These are phyloP conservation scores for Anas bahamensis DNA, from an alignment of 2,797 vertebrate species.

Conservation along the genomic window DNA sequence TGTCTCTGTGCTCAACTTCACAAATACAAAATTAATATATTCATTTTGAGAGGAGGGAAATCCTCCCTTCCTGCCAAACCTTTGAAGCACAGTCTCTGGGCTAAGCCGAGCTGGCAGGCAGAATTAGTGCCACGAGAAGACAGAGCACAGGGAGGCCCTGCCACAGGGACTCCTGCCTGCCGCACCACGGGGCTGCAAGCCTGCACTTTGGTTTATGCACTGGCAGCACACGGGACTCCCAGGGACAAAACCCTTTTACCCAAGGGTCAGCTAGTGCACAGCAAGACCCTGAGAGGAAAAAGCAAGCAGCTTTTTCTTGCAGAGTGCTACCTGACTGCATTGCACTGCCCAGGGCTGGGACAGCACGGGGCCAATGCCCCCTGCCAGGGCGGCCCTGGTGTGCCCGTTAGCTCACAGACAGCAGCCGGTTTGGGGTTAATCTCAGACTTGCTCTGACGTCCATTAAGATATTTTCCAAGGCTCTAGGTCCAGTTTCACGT, in stretches of 20 bases:
- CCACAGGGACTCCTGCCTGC: not conserved
- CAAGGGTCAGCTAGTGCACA: slow-evolving; percentile 20
- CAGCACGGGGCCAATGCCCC: not conserved
- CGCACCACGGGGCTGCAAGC: not conserved
- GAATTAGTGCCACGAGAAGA: slow-evolving; percentile 1
- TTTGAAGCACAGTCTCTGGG: not conserved
- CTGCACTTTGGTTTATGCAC: not conserved
- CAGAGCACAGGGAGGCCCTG: not conserved
- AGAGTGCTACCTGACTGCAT: not conserved
- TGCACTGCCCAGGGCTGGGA: accelerated
- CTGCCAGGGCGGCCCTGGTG: not conserved
- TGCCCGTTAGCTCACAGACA: slow-evolving; percentile 36
- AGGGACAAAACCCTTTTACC: not conserved
- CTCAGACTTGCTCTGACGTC: slow-evolving; percentile 46
- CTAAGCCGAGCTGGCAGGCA: not conserved
- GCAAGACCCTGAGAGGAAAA: not conserved
- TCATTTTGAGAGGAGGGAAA: slow-evolving; percentile 38
- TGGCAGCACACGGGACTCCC: not conserved
- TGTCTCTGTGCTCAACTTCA: not conserved
- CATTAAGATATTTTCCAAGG: slow-evolving; percentile 79
- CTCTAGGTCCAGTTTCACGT: slow-evolving; percentile 81
- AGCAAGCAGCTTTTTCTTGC: not conserved
- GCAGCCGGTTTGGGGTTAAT: slow-evolving; percentile 67
- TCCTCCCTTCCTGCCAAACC: slow-evolving; percentile 21
- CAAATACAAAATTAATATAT: not conserved